Evolutionary conservation across 2,113 vertebrate genomes (phyloP), one percentile per base, ranked within the genome.

Genomic region (Callipepla squamata): DNA sequence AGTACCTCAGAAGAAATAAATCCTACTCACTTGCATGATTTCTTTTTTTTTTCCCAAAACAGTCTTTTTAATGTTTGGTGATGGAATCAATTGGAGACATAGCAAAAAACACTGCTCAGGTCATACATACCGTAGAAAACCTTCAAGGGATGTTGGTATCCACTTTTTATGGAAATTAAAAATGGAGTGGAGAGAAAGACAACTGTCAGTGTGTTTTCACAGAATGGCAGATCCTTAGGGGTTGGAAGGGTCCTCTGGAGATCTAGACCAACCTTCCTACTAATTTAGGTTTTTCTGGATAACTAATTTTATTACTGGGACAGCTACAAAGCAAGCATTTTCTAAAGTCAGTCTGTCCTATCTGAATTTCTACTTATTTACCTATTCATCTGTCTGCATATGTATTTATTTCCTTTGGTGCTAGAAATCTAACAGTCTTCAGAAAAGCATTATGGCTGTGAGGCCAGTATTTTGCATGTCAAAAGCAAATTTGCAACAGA

Each of bases 401-500:
- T 58, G 30, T 58, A 58, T n/a, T 32, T 58, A n/a, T 58, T n/a
- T n/a, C n/a, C 32, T 7, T 86, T 75, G 1, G 8, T 93, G 22
- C 6, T 70, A 59, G 34, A 32, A 78, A 77, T 75, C 13, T 86
- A 68, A 73, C 14, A 50, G 10, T 72, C 36, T 8, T 89, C 45
- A 75, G 48, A 68, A 61, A n/a, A 90, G 32, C 34, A 80, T 94
- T 80, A 40, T 66, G 58, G 5, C 40, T 93, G 26, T 68, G 76
- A 92, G 34, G 32, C 38, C 90, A 80, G 7, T 5, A 66, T 90
- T 92, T 92, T 89, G 40, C 77, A 89, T 53, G n/a, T 81, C 2
- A 85, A 55, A 2, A 81, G 25, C 7, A 89, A 92, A 93, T 90
- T 90, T 93, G n/a, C 73, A 92, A 80, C 59, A 84, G 83, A 48